Evolutionary conservation across 30 jellyfish, hydroid and myxozoan genomes (phyloP), one percentile per base, ranked within the genome.

Genomic region (Hydra vulgaris): DNA sequence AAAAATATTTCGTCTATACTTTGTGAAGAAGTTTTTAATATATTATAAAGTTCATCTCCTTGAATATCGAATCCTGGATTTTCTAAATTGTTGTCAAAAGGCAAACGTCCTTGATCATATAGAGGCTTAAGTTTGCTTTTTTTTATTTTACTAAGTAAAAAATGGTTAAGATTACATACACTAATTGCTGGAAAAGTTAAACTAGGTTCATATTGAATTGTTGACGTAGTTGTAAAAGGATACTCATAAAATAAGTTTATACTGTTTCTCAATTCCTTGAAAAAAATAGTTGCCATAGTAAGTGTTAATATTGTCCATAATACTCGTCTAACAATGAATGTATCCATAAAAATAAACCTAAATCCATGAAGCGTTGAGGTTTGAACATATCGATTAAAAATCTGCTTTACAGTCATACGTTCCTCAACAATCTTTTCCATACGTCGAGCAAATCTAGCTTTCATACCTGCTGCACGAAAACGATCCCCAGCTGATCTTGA

Each of bases 381-480:
- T 74, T 94, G 86, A 24, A 94, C 96, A 76, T 88, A 94, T 24
- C 99, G 84, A 21, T 90, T 72, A 78, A 94, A 94, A 8, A 94
- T 88, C 74, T 94, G 99, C 72, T 82, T 88, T 12, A 93, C 95
- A 20, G 99, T 94, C 66, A 94, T 82, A 5, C 99, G 82, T 26
- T 94, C 99, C 76, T 94, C 99, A 25, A 88, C 96, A 24, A 94
- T 86, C 72, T 88, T 94, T 26, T 87, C 96, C 69, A 94, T 90
- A 0, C 99, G 88, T 8, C 89, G 96, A 7, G 95, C 99, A 23
- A 94, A 84, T 70, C 96, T 68, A 7, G 99, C 99, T 79, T 94
- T 94, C 99, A 94, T 94, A 7, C 99, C 99, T 0, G 96, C 99
- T 52, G 88, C 81, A 7, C 99, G 96, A 85, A 94, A 94, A 73